phyloP scores from a whole-genome alignment of 2,888 invertebrate species.

The Troilus luridus region DNA sequence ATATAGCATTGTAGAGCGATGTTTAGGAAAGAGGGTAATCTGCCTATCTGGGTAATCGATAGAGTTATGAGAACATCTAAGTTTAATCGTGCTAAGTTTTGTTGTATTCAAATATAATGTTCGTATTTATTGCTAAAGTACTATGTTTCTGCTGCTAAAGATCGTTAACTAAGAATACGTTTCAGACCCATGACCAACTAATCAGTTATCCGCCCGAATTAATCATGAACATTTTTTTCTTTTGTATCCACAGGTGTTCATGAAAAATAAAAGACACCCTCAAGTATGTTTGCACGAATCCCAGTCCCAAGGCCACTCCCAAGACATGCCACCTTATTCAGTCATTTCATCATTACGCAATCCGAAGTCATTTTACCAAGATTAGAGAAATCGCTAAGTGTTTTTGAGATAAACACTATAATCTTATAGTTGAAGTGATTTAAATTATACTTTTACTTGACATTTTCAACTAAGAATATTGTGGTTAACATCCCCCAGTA shows the following conservation, averaged over 20 bases:
- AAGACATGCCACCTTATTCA: conserved; percentile 13
- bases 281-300: background rate
- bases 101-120: too few relatives aligned
- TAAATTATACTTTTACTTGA: conserved; percentile 8
- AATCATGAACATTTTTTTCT: background rate
- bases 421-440: background rate
- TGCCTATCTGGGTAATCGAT: too few relatives aligned
- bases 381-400: conserved; percentile 28
- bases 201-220: background rate
- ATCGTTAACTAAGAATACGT: background rate
- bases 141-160: too few relatives aligned
- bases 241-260: background rate
- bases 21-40: too few relatives aligned
- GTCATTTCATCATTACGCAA: background rate
- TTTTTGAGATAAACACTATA: conserved; percentile 14
- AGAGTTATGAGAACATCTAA: too few relatives aligned
- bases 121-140: too few relatives aligned
- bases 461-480: background rate
- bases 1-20: too few relatives aligned
- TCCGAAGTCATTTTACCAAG: background rate
- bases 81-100: too few relatives aligned
- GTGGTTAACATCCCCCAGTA: background rate
- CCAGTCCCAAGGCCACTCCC: background rate
- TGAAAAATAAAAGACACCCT: background rate
- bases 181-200: background rate